Evolutionary conservation across 2,113 vertebrate genomes (phyloP).

Genomic region (Cryptomyrus ogoouensis): DNA sequence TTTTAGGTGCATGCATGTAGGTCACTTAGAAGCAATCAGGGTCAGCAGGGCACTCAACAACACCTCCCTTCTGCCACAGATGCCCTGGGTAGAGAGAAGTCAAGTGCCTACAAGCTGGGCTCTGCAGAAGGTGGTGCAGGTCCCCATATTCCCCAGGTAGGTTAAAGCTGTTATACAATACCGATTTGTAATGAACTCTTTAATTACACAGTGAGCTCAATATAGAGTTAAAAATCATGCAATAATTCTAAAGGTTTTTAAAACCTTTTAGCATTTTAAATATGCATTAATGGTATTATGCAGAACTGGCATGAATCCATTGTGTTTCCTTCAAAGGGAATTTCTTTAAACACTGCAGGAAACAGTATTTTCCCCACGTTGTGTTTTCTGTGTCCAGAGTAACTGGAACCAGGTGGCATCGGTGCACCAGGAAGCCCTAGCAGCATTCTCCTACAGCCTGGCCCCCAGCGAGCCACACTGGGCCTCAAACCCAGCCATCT

Average conservation of each 20-base stretch:
- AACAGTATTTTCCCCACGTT: neutral
- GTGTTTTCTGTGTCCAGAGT: neutral
- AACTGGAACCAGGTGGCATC: neutral
- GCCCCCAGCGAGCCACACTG: neutral
- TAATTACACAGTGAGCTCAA: neutral
- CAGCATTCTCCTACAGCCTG: neutral
- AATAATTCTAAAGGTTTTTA: neutral
- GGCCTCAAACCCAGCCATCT: neutral
- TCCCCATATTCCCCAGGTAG: neutral
- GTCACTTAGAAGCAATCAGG: neutral
- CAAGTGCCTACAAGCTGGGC: neutral
- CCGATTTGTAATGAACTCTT: neutral
- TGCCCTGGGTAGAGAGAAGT: neutral
- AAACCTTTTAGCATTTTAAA: neutral
- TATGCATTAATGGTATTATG: neutral
- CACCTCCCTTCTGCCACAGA: neutral
- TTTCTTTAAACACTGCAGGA: neutral
- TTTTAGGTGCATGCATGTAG: neutral
- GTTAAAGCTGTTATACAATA: neutral
- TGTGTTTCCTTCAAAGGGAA: neutral
- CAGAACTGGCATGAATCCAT: neutral
- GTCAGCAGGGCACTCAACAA: neutral
- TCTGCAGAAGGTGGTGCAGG: neutral
- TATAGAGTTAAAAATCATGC: neutral
- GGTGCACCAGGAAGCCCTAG: neutral